Evolutionary conservation across 2,888 invertebrate species (phyloP).

Genomic region (Drosophila vallismaia): DNA sequence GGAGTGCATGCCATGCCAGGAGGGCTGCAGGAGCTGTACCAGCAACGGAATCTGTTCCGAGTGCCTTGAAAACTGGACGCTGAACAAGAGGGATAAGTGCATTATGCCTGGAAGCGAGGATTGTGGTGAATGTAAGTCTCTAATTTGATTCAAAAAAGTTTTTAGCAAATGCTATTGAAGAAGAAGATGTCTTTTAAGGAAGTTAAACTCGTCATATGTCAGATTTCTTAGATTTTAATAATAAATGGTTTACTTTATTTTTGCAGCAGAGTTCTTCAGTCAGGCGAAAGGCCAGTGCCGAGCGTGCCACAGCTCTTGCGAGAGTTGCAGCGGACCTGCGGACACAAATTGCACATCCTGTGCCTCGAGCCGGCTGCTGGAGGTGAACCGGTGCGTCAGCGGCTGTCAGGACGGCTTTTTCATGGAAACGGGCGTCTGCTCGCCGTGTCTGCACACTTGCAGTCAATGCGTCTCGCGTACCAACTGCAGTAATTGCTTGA

Average conservation of each 20-base stretch:
- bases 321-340: conserved; percentile 92
- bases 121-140: conserved; percentile 87
- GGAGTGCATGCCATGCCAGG: conserved; percentile 91
- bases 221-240: too few species aligned
- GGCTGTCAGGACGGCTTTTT: conserved; percentile 91
- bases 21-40: conserved; percentile 90
- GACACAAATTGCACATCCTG: conserved; percentile 90
- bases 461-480: conserved; percentile 90
- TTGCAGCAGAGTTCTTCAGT: conserved; percentile 89
- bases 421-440: conserved; percentile 89
- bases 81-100: conserved; percentile 91
- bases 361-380: conserved; percentile 88
- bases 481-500: conserved; percentile 92
- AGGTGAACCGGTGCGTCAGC: conserved; percentile 89
- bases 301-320: conserved; percentile 91
- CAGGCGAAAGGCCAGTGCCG: conserved; percentile 89
- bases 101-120: conserved; percentile 88
- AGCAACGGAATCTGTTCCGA: conserved; percentile 89
- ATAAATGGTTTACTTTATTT: too few species aligned
- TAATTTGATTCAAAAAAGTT: background rate
- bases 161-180: too few species aligned
- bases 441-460: conserved; percentile 92
- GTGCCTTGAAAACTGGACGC: conserved; percentile 90
- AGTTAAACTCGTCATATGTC: too few species aligned
- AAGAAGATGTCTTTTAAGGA: too few species aligned